Base-by-base conservation (phyloP, 2,888 invertebrate species). In the Iselma pallidipennis region DNA sequence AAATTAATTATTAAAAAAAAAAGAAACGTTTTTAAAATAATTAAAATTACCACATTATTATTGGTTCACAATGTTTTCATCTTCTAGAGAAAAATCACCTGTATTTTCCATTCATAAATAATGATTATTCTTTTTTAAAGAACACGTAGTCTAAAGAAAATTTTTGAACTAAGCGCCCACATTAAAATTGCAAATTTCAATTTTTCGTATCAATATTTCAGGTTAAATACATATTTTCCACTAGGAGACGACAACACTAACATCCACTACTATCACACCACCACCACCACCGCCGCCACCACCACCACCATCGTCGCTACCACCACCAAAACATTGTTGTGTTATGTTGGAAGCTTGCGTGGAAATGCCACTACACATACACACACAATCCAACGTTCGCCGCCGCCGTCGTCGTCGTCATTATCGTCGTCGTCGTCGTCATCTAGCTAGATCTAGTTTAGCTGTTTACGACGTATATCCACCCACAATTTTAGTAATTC, bases 301-400 rank as follows among this genome's bases (percentile, higher is more conserved):
- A 45, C 28, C 28, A 28, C 5, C 23, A 45, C 45, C 23, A 45
- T 23, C 45, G n/a, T 12, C 21, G 12, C 10, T 9, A 23, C n/a
- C 3, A 45, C 28, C 28, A 28, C 5, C 23, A 45, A 16, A 37
- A 37, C 16, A 14, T 1, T 37, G 21, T 5, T 45, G 10, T 45
- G 54, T 48, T 55, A 29, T 48, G 23, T 57, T 29, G 58, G 33
- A 61, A 21, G 60, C 60, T 55, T 64, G 64, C 64, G 64, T 64
- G 57, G 64, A 64, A 64, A 64, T 61, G 61, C 60, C 60, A 29
- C 23, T 33, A 31, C 33, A 33, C n/a, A n/a, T n/a, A n/a, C n/a
- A n/a, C n/a, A n/a, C n/a, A n/a, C n/a, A n/a, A n/a, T n/a, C n/a
- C n/a, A n/a, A n/a, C n/a, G 16, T 33, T 14, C 33, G 56, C 42